Base-by-base conservation (phyloP, 2,888 invertebrate species). In the Mellilla xanthometata region DNA sequence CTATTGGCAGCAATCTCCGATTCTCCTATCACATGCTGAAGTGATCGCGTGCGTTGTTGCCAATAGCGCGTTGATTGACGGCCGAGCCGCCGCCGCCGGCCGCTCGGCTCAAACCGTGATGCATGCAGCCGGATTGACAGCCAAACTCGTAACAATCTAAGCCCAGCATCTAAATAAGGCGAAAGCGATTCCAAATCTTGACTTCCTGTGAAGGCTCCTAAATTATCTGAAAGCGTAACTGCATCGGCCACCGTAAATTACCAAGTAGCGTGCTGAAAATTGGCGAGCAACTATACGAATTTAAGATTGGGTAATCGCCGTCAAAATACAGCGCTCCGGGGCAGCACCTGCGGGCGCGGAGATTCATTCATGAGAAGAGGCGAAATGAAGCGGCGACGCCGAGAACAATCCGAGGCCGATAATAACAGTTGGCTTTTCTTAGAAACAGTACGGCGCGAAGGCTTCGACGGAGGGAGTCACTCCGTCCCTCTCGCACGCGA, bases 351-450 rank as follows among this genome's bases (percentile, higher is more conserved):
- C 84, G 70, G 76, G 74, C 76, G 70, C 66, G 63, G 60, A 62
- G 68, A 67, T 83, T 85, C 88, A 88, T 89, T 89, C 88, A 89
- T 86, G 81, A 75, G 80, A 73, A 66, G 59, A 68, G 28, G 65
- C 63, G 64, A 69, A 77, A 75, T 72, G 65, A 76, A 72, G 69
- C 72, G 70, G 68, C 75, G 71, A 75, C 15, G 3, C 74, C 79
- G 84, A 84, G 76, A 87, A 84, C 81, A 81, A 83, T 80, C 83
- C 77, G 68, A 72, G 70, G 63, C 71, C 68, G 82, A 78, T 87
- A 88, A 87, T 88, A 87, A 83, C 88, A 78, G 84, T 86, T 85
- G 82, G 81, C 77, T 86, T 86, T 87, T 87, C 88, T 86, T 62
- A 71, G 88, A 87, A 87, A 79, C 76, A 72, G 74, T 75, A 70